Conservation (phyloP, 2,113 vertebrate species). For the Percina caprodes region DNA sequence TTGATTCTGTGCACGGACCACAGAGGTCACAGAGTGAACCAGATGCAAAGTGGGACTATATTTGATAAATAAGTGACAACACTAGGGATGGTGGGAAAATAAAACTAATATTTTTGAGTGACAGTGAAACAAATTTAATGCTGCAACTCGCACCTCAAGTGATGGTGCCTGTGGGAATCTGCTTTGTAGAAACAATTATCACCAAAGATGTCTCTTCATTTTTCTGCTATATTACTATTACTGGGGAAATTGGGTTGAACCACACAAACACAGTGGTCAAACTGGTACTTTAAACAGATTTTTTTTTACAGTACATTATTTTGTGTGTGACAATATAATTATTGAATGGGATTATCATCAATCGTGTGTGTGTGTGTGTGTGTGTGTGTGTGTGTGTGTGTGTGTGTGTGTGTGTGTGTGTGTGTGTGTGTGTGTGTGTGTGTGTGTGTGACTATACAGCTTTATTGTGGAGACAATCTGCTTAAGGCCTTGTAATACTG, state of each 20-base stretch:
- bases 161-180: neutral
- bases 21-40: conserved; percentile 42
- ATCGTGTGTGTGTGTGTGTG: conserved; percentile 19
- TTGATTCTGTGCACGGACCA: conserved; percentile 6
- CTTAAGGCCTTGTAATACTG: conserved; percentile 42
- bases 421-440: conserved; percentile 18
- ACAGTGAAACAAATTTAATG: conserved; percentile 36
- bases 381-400: neutral
- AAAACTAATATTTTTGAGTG: conserved; percentile 33
- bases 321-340: conserved; percentile 8
- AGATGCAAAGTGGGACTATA: conserved; percentile 43
- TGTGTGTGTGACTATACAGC: conserved; percentile 36
- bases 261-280: neutral
- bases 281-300: neutral
- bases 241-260: neutral
- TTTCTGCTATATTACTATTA: neutral
- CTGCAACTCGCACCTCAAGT: conserved; percentile 26
- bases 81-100: conserved; percentile 23
- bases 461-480: conserved; percentile 60
- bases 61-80: conserved; percentile 48
- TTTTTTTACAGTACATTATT: conserved; percentile 11
- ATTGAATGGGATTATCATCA: conserved; percentile 37
- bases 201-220: neutral
- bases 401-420: conserved; percentile 7
- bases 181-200: conserved; percentile 19